These are phyloP conservation scores for Heteromormyrus szaboi DNA, from an alignment of 2,797 vertebrate species.

Conservation along the genomic window DNA sequence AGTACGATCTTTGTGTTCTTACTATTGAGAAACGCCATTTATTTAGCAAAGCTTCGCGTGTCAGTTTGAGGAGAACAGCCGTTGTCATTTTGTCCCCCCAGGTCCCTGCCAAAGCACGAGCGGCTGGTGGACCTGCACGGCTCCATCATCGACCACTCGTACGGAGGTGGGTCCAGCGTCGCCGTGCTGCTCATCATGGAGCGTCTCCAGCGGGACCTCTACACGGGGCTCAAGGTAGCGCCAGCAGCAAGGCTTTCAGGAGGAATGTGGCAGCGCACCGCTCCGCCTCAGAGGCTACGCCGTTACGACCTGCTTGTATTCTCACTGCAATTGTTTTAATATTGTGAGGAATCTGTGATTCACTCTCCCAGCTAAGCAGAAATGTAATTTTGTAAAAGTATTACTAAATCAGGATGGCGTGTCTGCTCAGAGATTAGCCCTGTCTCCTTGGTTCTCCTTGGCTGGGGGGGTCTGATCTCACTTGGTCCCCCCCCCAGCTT, in stretches of 20 bases:
- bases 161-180: conserved; percentile 83
- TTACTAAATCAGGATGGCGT: neutral
- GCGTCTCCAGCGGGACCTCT: conserved; percentile 90
- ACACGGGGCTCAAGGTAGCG: conserved; percentile 85
- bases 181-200: conserved; percentile 96
- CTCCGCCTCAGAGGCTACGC: neutral
- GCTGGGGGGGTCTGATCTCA: neutral
- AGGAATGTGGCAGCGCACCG: neutral
- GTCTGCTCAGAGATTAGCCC: neutral
- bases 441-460: neutral
- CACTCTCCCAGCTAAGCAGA: neutral
- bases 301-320: neutral
- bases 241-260: neutral
- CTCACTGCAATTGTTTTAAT: neutral
- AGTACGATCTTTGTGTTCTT: neutral
- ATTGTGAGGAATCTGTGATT: neutral
- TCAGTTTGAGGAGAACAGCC: neutral
- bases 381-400: neutral
- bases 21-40: neutral
- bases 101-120: conserved; percentile 87
- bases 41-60: neutral
- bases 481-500: neutral
- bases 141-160: conserved; percentile 90
- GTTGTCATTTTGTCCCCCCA: conserved; percentile 33
- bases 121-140: conserved; percentile 89